Evolutionary conservation across 2,113 vertebrate genomes (phyloP).

Genomic region (Heterotis niloticus): DNA sequence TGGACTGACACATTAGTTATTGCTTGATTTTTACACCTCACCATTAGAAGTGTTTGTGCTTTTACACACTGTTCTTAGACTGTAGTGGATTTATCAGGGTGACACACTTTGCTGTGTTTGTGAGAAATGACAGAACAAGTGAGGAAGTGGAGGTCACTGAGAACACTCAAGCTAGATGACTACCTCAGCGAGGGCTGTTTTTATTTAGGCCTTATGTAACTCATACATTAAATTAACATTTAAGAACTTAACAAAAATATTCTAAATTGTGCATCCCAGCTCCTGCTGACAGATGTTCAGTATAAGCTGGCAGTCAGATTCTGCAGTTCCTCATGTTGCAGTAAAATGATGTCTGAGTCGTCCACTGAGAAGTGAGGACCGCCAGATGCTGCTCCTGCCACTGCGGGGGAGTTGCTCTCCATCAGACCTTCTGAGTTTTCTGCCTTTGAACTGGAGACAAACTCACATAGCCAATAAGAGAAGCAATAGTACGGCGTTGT

Average conservation of each 20-base stretch:
- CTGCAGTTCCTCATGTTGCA: neutral
- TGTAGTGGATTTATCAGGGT: too few relatives aligned
- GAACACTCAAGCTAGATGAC: neutral
- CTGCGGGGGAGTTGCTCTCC: neutral
- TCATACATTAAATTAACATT: neutral
- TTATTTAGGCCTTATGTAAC: neutral
- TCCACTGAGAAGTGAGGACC: neutral
- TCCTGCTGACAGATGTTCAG: neutral
- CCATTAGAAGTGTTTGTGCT: too few relatives aligned
- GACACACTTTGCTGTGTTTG: too few relatives aligned
- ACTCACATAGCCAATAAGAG: constrained; percentile 8
- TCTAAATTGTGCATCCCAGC: neutral
- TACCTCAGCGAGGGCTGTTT: neutral
- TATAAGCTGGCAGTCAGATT: neutral
- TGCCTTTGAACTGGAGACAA: neutral
- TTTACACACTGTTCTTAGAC: too few relatives aligned
- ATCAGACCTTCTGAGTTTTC: too few relatives aligned
- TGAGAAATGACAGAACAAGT: too few relatives aligned
- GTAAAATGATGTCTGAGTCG: neutral
- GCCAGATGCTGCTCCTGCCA: neutral
- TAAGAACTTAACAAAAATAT: too few relatives aligned
- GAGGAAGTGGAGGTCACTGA: neutral
- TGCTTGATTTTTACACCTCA: too few relatives aligned
- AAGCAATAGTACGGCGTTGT: neutral
- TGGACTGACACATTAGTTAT: too few relatives aligned